Evolutionary conservation across 2,113 vertebrate genomes (phyloP), one percentile per base, ranked within the genome.

Genomic region (Callaeas wilsoni): DNA sequence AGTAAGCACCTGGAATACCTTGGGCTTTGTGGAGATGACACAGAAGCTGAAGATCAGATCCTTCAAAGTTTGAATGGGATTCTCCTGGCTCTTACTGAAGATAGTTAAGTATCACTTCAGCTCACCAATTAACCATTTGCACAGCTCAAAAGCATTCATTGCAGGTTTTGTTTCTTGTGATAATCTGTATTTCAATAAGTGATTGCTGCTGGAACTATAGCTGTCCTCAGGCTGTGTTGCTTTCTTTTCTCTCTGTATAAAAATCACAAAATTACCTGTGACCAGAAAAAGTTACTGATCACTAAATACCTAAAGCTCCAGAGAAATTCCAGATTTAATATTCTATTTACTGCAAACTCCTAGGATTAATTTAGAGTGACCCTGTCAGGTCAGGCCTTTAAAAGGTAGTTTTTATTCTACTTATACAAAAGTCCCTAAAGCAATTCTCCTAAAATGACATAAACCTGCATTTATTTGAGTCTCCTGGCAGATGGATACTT

Each of bases 71-170:
- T 98, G 77, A 90, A 97, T 63, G 93, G 87, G 59, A 95, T 98
- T 92, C 97, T 98, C 41, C 88, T 94, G 82, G 95, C 97, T 91
- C 55, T 98, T 64, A 62, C 68, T 84, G 95, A 97, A 98, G 96
- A 98, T 9, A 97, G 97, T 96, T 97, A 97, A 97, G 97, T 98
- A 97, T 91, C 80, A 57, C 46, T 82, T 39, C 21, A 7, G 30
- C 79, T 68, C 15, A 37, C 53, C 33, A 12, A 76, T 57, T 52
- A 52, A 92, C 13, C 13, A 23, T 41, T 26, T 71, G 15, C 44
- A 63, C 22, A 64, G 27, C 15, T 39, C 13, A 18, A 81, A 90
- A 78, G 16, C 27, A 37, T 49, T 90, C 27, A 30, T 10, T 47
- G 22, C 27, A 84, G 8, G 7, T 33, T 85, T 69, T 65, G 0